Conservation (phyloP, 2,113 vertebrate species). For the Ptyas mucosa region DNA sequence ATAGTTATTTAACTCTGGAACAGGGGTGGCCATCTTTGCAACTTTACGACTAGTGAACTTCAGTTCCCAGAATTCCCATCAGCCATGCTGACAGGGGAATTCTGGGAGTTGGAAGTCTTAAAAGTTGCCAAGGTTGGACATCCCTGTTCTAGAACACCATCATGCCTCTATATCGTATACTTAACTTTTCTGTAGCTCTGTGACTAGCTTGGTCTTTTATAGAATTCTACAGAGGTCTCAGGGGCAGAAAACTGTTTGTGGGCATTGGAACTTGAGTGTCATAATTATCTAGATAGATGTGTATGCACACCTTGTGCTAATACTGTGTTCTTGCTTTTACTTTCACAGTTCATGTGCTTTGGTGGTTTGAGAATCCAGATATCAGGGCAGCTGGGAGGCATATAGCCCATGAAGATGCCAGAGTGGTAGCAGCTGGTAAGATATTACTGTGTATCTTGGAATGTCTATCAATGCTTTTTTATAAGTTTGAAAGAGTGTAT, state of each 20-base stretch:
- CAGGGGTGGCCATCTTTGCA: background rate
- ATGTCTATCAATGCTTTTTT: background rate
- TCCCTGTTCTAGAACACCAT: background rate
- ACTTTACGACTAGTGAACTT: background rate
- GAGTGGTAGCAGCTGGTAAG: slow-evolving; percentile 89
- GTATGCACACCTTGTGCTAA: background rate
- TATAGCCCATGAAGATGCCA: slow-evolving; percentile 79
- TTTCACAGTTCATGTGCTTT: slow-evolving; percentile 81
- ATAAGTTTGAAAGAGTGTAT: background rate
- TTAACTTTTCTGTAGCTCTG: background rate
- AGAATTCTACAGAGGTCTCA: background rate
- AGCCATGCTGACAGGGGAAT: background rate
- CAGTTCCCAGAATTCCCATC: background rate
- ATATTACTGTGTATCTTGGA: background rate
- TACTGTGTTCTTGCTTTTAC: slow-evolving; percentile 5
- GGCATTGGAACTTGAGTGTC: background rate
- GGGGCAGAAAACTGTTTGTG: background rate
- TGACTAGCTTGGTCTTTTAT: too few species aligned
- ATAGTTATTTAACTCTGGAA: background rate
- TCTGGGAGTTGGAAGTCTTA: background rate
- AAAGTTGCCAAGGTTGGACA: background rate
- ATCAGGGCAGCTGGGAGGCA: slow-evolving; percentile 77
- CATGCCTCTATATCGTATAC: too few species aligned
- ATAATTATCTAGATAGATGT: background rate
- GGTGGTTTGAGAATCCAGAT: slow-evolving; percentile 85